These are phyloP conservation scores for Hydrocynus forskahlii DNA, from an alignment of 2,797 vertebrate species.

Conservation along the genomic window DNA sequence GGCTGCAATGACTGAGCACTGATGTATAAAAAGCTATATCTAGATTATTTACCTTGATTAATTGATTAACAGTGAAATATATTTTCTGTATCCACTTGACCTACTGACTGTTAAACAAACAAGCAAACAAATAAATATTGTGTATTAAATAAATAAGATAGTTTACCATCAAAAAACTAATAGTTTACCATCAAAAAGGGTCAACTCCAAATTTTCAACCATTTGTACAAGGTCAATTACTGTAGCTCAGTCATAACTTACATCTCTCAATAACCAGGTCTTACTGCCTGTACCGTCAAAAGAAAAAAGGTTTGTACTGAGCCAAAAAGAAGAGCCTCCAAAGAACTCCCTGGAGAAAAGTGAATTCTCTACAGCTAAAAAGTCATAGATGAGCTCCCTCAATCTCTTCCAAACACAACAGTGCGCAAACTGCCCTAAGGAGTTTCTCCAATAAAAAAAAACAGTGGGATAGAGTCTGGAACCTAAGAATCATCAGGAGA, in stretches of 20 bases:
- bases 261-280: constrained; percentile 8
- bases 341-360: constrained; percentile 29
- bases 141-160: too few species aligned
- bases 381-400: constrained; percentile 31
- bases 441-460: constrained; percentile 28
- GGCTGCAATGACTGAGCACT: background rate
- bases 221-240: background rate
- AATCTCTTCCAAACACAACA: constrained; percentile 48
- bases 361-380: constrained; percentile 35
- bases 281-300: constrained; percentile 26
- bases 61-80: too few species aligned
- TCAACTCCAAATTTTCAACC: too few species aligned
- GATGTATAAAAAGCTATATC: too few species aligned
- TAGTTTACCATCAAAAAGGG: too few species aligned
- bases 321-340: constrained; percentile 44
- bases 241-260: constrained; percentile 3
- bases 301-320: background rate
- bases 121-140: too few species aligned
- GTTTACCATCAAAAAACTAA: too few species aligned
- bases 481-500: constrained; percentile 31
- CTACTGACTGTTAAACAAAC: too few species aligned
- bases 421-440: constrained; percentile 18
- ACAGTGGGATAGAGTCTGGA: constrained; percentile 32
- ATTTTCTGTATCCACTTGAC: too few species aligned
- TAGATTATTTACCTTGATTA: too few species aligned